Evolutionary conservation across 2,888 invertebrate genomes (phyloP).

Genomic region (Amiota minor): DNA sequence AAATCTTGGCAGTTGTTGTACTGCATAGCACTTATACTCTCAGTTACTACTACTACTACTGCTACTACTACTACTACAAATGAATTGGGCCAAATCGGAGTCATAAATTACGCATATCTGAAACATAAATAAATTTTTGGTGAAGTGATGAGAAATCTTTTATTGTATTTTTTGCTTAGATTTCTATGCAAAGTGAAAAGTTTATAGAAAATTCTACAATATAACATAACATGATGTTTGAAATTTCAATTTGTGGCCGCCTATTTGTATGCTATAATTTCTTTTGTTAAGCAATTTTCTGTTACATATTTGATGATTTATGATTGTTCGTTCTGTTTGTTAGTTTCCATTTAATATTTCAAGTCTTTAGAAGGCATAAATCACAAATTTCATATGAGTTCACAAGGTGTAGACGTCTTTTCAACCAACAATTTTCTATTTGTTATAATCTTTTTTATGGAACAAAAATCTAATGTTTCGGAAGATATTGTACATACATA

Average conservation of each 20-base stretch:
- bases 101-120: slow-evolving; percentile 49
- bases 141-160: slow-evolving; percentile 2
- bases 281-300: slow-evolving; percentile 8
- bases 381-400: not conserved
- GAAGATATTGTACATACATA: too few relatives aligned
- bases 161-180: slow-evolving; percentile 29
- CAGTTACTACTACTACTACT: not conserved
- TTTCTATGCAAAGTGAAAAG: slow-evolving; percentile 32
- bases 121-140: slow-evolving; percentile 44
- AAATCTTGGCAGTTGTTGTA: too few relatives aligned
- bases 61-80: not conserved
- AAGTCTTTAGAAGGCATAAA: not conserved
- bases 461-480: too few relatives aligned
- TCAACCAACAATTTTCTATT: too few relatives aligned
- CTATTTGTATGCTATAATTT: slow-evolving; percentile 26
- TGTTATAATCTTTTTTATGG: too few relatives aligned
- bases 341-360: not conserved
- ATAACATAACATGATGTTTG: not conserved
- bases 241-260: not conserved
- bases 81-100: slow-evolving; percentile 7
- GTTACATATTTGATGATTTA: slow-evolving; percentile 41
- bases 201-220: too few relatives aligned
- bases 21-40: not conserved
- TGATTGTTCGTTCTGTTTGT: slow-evolving; percentile 27
- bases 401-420: not conserved